Evolutionary conservation across 2,797 vertebrate genomes (phyloP), one percentile per base, ranked within the genome.

Genomic region (Darevskia mixta): DNA sequence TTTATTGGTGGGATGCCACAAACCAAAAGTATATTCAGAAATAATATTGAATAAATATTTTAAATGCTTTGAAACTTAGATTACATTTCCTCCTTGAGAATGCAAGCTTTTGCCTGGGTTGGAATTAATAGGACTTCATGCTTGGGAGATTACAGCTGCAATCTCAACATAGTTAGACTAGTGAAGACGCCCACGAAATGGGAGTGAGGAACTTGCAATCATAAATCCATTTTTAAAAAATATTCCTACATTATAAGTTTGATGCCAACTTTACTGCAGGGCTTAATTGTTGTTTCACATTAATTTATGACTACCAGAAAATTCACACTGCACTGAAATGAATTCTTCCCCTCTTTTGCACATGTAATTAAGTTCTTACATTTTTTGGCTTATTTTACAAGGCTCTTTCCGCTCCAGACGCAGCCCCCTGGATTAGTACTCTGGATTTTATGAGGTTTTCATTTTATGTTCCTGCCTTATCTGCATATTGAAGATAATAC

Each of bases 41-140:
- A 90, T 89, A 86, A 73, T 86, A 87, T 64, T 89, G 87, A 97
- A 95, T 97, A 96, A 97, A 95, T 88, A 88, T 94, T 95, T 95
- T 67, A 82, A 94, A 92, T 71, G 87, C 77, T 89, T 95, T 89
- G 58, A 79, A 94, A 91, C 23, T 10, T 35, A 38, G 79, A 77
- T 91, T 86, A 83, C 92, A 91, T 92, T 85, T 92, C 94, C 83
- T 82, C 94, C 72, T 94, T 82, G n/a, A 55, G n/a, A 25, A n/a
- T 27, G 8, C n/a, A 79, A 79, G 13, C 7, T 41, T 79, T 69
- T 71, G 4, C 13, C 38, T 55, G 43, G 27, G 32, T 20, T 79
- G 35, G 25, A 72, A 58, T 83, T 58, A 61, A 29, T 66, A 67
- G 7, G 4, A 20, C 32, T 13, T 1, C 41, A 3, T 27, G 17